These are phyloP conservation scores for Limnothrissa miodon DNA, from an alignment of 2,113 vertebrate species.

Conservation along the genomic window DNA sequence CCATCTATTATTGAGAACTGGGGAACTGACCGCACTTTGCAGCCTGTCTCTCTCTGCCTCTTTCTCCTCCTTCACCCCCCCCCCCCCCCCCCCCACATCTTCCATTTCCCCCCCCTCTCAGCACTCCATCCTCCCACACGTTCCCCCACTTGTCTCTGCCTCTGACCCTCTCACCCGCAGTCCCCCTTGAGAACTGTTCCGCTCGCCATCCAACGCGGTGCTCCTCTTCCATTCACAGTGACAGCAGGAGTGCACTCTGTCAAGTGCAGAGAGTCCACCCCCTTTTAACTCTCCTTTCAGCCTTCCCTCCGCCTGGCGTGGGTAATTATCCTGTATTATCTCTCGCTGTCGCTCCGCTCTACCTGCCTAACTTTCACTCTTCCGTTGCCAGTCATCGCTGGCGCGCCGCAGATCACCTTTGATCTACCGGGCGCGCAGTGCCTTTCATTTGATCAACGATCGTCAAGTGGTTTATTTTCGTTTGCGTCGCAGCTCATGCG, in stretches of 20 bases:
- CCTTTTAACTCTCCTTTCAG: slow-evolving; percentile 27
- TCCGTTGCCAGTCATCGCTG: slow-evolving; percentile 50
- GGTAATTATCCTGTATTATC: slow-evolving; percentile 27
- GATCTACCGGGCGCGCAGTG: slow-evolving; percentile 57
- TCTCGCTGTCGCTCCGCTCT: background rate
- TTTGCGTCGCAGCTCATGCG: slow-evolving; percentile 46
- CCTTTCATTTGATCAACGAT: slow-evolving; percentile 49
- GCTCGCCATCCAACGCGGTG: slow-evolving; percentile 11
- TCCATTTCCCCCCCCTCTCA: slow-evolving; percentile 19
- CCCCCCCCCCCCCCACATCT: slow-evolving; percentile 28
- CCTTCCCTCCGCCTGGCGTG: background rate
- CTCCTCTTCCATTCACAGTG: slow-evolving; percentile 13
- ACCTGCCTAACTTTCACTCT: slow-evolving; percentile 27
- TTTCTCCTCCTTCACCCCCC: slow-evolving; percentile 2
- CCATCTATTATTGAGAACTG: slow-evolving; percentile 69
- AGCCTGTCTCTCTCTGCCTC: slow-evolving; percentile 42
- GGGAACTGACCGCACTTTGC: slow-evolving; percentile 66
- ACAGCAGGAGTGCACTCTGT: background rate
- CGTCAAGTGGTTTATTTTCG: slow-evolving; percentile 69
- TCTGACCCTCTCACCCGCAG: slow-evolving; percentile 27
- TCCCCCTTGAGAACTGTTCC: background rate
- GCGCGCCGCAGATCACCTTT: slow-evolving; percentile 61
- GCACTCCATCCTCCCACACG: slow-evolving; percentile 30
- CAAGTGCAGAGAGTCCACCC: background rate
- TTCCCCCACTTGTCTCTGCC: slow-evolving; percentile 20